Evolutionary conservation across 2,113 vertebrate species (phyloP).

Genomic region (Xenopus tropicalis): DNA sequence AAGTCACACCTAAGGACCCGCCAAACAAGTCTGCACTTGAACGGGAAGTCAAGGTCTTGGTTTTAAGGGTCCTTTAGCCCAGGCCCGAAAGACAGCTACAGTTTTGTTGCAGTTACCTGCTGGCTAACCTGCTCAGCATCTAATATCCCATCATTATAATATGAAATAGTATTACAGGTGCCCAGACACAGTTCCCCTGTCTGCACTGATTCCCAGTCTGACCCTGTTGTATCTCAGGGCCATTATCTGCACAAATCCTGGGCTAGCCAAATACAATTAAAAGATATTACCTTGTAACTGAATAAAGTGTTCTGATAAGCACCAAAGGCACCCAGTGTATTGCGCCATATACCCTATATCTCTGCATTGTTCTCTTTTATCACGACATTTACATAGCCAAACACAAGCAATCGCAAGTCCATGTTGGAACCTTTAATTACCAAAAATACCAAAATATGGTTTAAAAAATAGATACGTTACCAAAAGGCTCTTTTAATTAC

Average conservation of each 20-base stretch:
- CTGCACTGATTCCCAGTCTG: too few relatives aligned
- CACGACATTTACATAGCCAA: not conserved
- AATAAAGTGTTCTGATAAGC: constrained; percentile 31
- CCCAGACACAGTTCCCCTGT: too few relatives aligned
- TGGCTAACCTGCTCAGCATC: not conserved
- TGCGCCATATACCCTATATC: not conserved
- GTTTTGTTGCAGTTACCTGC: not conserved
- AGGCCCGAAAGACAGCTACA: not conserved
- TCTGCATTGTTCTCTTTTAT: not conserved
- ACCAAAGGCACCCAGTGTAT: not conserved
- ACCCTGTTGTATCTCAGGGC: not conserved
- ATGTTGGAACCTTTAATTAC: too few relatives aligned
- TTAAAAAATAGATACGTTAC: too few relatives aligned
- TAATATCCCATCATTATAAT: not conserved
- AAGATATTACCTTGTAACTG: constrained; percentile 47
- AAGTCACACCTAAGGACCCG: too few relatives aligned
- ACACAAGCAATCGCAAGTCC: not conserved
- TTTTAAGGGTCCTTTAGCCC: too few relatives aligned
- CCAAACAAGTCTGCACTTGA: too few relatives aligned
- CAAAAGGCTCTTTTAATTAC: too few relatives aligned
- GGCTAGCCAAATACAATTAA: constrained; percentile 46
- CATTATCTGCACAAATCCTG: constrained; percentile 42
- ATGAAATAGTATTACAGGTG: not conserved
- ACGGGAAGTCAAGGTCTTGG: too few relatives aligned
- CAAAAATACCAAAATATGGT: too few relatives aligned